Percentiles rank a stretch among this genome's conserved stretches.
These are phyloP conservation scores for Meandrusa payeni DNA, from an alignment of 2,888 invertebrate genomes.

Conservation along the genomic window DNA sequence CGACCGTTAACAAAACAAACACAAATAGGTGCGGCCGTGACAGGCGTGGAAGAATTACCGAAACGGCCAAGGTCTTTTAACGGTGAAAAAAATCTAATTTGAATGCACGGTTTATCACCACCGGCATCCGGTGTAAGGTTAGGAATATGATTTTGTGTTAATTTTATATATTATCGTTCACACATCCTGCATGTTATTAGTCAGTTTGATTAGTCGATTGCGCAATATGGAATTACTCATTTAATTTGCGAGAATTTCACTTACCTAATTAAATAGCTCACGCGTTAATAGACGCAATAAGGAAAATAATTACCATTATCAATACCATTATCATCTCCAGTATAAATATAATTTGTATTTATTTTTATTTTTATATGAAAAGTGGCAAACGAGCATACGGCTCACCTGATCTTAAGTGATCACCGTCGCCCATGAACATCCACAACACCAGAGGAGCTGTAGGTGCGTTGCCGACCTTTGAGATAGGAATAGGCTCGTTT, in stretches of 20 bases:
- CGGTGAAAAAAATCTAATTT: conserved; percentile 36
- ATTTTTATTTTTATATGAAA: too few relatives aligned
- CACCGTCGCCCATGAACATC: too few relatives aligned
- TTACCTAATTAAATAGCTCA: too few relatives aligned
- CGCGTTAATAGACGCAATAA: too few relatives aligned
- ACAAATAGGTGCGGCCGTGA: conserved; percentile 46
- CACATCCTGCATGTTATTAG: conserved; percentile 61
- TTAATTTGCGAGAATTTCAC: conserved; percentile 29
- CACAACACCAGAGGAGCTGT: too few relatives aligned
- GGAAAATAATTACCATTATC: too few relatives aligned
- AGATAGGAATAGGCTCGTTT: too few relatives aligned
- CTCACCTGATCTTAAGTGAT: too few relatives aligned
- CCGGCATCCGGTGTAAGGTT: conserved; percentile 44
- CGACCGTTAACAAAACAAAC: conserved; percentile 60
- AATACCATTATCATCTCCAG: too few relatives aligned
- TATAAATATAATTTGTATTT: too few relatives aligned
- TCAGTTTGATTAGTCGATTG: conserved; percentile 39
- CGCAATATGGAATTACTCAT: conserved; percentile 33
- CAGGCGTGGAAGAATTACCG: conserved; percentile 13
- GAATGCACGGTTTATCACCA: conserved; percentile 42
- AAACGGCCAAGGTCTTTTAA: conserved; percentile 26
- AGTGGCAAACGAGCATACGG: too few relatives aligned
- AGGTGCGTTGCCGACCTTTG: too few relatives aligned
- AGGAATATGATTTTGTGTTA: conserved; percentile 41
- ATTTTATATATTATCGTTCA: conserved; percentile 45